phyloP scores from a whole-genome alignment of 2,113 vertebrate genomes.

The Odocoileus hemionus region DNA sequence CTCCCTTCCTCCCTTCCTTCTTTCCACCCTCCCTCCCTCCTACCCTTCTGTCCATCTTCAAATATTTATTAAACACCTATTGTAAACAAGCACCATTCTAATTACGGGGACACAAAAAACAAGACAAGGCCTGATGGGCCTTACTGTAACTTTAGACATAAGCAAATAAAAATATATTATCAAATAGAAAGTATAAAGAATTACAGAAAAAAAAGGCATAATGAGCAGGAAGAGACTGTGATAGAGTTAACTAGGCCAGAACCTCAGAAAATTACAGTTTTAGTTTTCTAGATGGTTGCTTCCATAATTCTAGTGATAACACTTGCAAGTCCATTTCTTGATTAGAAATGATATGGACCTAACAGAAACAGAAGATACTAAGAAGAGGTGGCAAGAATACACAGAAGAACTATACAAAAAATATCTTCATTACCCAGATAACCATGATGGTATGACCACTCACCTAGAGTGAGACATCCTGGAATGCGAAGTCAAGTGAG shows the following conservation, averaged over 20 bases:
- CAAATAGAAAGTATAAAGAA: not conserved
- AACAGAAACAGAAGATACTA: too few relatives aligned
- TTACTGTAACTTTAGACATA: not conserved
- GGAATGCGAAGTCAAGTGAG: too few relatives aligned
- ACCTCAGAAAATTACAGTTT: not conserved
- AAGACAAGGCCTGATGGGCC: not conserved
- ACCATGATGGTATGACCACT: too few relatives aligned
- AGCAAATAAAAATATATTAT: not conserved
- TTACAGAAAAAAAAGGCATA: not conserved
- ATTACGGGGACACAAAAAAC: not conserved
- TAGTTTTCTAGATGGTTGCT: not conserved
- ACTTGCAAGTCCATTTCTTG: not conserved
- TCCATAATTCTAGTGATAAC: not conserved
- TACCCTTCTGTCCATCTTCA: not conserved
- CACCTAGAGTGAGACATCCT: too few relatives aligned
- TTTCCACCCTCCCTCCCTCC: too few relatives aligned
- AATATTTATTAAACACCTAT: not conserved
- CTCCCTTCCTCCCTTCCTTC: rapidly evolving
- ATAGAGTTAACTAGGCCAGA: not conserved
- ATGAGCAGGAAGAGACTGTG: not conserved
- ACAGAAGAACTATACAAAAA: too few relatives aligned
- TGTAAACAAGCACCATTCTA: not conserved
- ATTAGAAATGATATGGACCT: not conserved
- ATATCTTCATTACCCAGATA: too few relatives aligned
- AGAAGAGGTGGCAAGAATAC: too few relatives aligned